Evolutionary conservation across 2,888 invertebrate species (phyloP).

Genomic region (Tethea ocularis): DNA sequence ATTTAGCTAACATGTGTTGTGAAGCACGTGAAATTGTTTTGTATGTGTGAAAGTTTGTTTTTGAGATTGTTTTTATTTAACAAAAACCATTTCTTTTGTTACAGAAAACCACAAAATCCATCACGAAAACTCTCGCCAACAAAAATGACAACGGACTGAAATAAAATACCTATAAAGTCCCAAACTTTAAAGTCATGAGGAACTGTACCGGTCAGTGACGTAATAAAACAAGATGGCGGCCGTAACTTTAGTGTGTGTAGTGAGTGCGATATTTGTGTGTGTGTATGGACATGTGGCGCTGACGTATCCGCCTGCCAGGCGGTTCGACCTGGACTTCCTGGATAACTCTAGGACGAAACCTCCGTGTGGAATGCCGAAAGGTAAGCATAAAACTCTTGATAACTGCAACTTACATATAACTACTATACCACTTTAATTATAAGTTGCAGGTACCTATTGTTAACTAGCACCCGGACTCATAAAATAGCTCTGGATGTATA

Average conservation of each 20-base stretch:
- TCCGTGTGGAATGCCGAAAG: constrained; percentile 98
- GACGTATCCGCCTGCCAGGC: constrained; percentile 94
- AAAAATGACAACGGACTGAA: not conserved
- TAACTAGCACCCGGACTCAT: too few species aligned
- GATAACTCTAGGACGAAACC: constrained; percentile 94
- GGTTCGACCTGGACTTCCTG: constrained; percentile 95
- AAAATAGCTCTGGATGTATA: too few species aligned
- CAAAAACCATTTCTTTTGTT: not conserved
- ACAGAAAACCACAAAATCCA: not conserved
- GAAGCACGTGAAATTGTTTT: not conserved
- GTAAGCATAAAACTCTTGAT: constrained; percentile 84
- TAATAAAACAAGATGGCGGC: constrained; percentile 53
- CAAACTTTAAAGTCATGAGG: constrained; percentile 10
- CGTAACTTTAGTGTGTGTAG: constrained; percentile 53
- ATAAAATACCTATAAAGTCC: too few species aligned
- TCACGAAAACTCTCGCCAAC: not conserved
- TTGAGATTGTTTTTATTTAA: too few species aligned
- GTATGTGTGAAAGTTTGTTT: not conserved
- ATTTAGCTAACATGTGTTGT: not conserved
- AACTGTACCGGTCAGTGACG: constrained; percentile 17
- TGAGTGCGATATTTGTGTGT: constrained; percentile 44
- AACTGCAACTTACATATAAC: too few species aligned
- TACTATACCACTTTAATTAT: too few species aligned
- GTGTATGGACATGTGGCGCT: constrained; percentile 90
- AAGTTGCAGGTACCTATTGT: too few species aligned